Evolutionary conservation across 1,140 invertebrate genomes (phyloP), one percentile per base, ranked within the genome.

Genomic region (Hyphantria cunea): DNA sequence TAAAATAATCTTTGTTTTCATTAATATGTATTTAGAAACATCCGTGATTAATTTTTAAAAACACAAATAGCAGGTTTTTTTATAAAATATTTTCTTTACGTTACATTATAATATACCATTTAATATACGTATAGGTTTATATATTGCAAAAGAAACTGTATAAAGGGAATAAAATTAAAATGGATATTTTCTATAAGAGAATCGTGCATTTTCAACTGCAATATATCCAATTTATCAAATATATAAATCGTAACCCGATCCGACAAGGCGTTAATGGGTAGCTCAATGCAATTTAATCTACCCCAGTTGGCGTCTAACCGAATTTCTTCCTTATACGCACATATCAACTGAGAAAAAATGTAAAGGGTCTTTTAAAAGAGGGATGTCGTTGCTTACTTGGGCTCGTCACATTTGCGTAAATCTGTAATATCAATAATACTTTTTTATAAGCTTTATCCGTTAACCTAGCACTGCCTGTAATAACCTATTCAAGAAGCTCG

Each of bases 221-320:
- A 79, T 80, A 78, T 80, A 86, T 84, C 75, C 78, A 72, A 89
- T 90, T 89, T 89, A 90, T 91, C 87, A 85, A 84, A 86, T 76
- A 82, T 79, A 90, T 86, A 90, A 88, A 89, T 86, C 86, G 80
- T 78, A 90, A 91, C 90, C 82, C 76, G 82, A 90, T 89, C 86
- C 89, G 90, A 91, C 89, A 90, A 90, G 82, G 86, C 89, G 86
- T 89, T 90, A 90, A 90, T 91, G 88, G 88, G 80, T 74, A 78
- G 77, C 85, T 81, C 84, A 90, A 91, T 91, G 86, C 84, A 91
- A 91, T 91, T 91, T 90, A 80, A 84, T 80, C 81, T 79, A 84
- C 86, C 89, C 86, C 82, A 79, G 70, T 76, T 68, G 74, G 60
- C 65, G 66, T 74, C 64, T 84, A 84, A 84, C 74, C 65, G 80